These are phyloP conservation scores for Phragmatobia fuliginosa DNA, from an alignment of 2,888 invertebrate species.

Conservation along the genomic window DNA sequence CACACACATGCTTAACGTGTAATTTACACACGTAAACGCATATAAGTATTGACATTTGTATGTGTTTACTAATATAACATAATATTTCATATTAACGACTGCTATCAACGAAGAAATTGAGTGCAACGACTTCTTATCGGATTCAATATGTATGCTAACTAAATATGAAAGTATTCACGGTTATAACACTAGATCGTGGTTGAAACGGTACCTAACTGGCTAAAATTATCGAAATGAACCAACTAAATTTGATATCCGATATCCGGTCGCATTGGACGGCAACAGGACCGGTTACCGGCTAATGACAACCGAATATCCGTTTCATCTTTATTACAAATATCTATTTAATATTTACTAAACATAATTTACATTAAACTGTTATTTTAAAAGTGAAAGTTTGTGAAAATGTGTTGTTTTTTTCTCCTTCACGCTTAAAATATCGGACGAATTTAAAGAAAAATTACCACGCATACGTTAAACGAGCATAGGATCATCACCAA, in stretches of 20 bases:
- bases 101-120: constrained; percentile 42
- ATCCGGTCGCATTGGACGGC: not conserved
- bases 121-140: constrained; percentile 22
- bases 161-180: constrained; percentile 17
- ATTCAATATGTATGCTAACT: constrained; percentile 18
- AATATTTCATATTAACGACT: constrained; percentile 7
- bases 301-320: not conserved
- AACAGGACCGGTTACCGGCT: not conserved
- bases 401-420: too few species aligned
- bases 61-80: too few species aligned
- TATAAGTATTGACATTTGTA: too few species aligned
- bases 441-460: too few species aligned
- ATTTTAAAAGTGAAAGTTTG: too few species aligned
- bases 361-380: too few species aligned
- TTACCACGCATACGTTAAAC: too few species aligned
- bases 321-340: not conserved
- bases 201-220: not conserved
- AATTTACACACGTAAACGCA: too few species aligned
- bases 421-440: too few species aligned
- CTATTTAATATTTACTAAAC: too few species aligned
- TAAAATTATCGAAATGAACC: not conserved
- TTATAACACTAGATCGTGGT: constrained; percentile 15
- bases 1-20: too few species aligned
- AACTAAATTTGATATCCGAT: not conserved
- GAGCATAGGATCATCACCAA: too few species aligned